Base-by-base conservation (phyloP, 1,140 invertebrate species). In the Aphelinus atriplicis region DNA sequence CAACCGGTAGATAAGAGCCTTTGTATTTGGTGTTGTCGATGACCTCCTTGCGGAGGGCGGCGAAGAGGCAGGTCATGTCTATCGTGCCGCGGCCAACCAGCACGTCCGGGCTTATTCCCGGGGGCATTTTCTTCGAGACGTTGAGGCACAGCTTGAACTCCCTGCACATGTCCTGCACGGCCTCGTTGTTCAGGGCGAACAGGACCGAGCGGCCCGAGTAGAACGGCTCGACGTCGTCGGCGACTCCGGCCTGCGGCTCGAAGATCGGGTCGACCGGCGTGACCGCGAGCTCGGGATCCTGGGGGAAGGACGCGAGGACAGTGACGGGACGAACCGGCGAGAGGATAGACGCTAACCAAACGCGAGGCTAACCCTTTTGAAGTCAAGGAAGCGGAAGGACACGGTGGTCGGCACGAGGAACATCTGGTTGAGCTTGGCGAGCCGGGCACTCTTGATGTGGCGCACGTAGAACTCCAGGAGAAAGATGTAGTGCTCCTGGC, bases 381-480 rank as follows among this genome's bases (percentile, higher is more conserved):
- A 76, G 47, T 81, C 72, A 4, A 86, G 78, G 60, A 88, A 87
- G 43, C 73, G 47, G 48, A 87, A 80, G 6, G 62, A 68, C 3
- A 87, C 78, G 9, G 81, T 83, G 7, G 87, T 87, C 0, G 87
- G 87, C 3, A 84, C 82, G 60, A 75, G 84, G 72, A 84, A 86
- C 80, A 85, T 87, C 46, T 81, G 77, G 71, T 87, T 87, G 1
- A 87, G 61, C 63, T 85, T 82, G 0, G 77, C 77, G 2, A 87
- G 50, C 46, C 85, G 76, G 0, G 81, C 66, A 53, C 86, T 81
- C 62, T 78, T 77, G 7, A 85, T 80, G n/a, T 81, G 73, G 51
- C 84, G 77, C 42, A 87, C 78, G 77, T 82, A 85, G 50, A 87
- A 83, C 47, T 88, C 87, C 0, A 87, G 62, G 0, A 88, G 76